Conservation (phyloP, 2,113 vertebrate genomes). For the Hirundichthys speculiger region DNA sequence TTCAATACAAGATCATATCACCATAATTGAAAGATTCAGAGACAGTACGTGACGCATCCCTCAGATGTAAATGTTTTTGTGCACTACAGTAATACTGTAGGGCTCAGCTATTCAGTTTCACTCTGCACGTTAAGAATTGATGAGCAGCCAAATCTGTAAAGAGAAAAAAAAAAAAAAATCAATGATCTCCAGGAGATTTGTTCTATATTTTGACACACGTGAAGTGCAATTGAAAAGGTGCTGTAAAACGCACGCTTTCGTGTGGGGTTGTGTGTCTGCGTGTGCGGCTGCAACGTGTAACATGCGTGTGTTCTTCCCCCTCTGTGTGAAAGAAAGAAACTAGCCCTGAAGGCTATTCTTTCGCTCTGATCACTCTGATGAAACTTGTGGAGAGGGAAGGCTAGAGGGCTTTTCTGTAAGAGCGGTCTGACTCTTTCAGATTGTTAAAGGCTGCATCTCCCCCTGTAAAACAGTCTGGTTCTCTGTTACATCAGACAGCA, state of each 20-base stretch:
- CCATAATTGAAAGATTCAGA: slow-evolving; percentile 45
- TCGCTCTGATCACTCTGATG: slow-evolving; percentile 75
- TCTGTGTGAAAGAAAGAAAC: slow-evolving; percentile 63
- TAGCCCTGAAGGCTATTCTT: slow-evolving; percentile 73
- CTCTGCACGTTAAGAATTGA: slow-evolving; percentile 69
- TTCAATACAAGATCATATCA: slow-evolving; percentile 47
- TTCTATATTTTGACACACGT: slow-evolving; percentile 60
- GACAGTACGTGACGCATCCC: slow-evolving; percentile 32
- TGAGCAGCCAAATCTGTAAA: slow-evolving; percentile 67
- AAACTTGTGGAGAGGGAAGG: slow-evolving; percentile 73
- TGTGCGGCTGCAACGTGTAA: slow-evolving; percentile 15
- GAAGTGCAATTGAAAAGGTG: slow-evolving; percentile 64
- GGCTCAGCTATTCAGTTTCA: slow-evolving; percentile 51
- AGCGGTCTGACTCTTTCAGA: slow-evolving; percentile 64
- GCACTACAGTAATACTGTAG: slow-evolving; percentile 14
- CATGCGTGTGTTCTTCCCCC: slow-evolving; percentile 45
- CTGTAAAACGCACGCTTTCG: slow-evolving; percentile 51
- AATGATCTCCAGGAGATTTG: slow-evolving; percentile 70
- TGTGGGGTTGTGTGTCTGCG: slow-evolving; percentile 39
- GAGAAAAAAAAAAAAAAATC: too few species aligned
- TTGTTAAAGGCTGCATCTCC: slow-evolving; percentile 59
- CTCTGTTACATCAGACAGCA: slow-evolving; percentile 72
- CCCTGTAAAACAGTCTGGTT: slow-evolving; percentile 56
- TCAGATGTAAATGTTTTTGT: slow-evolving; percentile 34
- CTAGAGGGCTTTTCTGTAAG: slow-evolving; percentile 75